Base-by-base conservation (phyloP, 2,113 vertebrate genomes). In the Setophaga petechia region DNA sequence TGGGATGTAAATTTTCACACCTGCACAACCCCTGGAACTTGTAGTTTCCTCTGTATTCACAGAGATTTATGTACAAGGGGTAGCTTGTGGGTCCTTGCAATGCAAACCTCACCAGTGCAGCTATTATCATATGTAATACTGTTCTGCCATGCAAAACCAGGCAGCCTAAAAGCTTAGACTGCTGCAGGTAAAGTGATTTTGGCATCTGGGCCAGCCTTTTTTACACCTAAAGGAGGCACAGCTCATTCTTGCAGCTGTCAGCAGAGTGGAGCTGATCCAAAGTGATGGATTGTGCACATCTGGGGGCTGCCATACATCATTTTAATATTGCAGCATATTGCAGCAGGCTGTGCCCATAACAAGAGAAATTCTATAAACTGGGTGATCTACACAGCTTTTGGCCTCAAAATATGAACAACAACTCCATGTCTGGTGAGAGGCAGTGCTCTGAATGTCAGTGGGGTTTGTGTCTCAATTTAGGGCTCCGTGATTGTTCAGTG, bases 321-420 rank as follows among this genome's bases (percentile, higher is more conserved):
- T 66, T 72, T 69, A 47, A 74, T 57, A 33, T 15, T 41, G 72
- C 71, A 91, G 65, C 30, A 66, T 28, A 52, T 39, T 87, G 76
- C 86, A 91, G 66, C 43, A 59, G 35, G 16, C n/a, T 58, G 39
- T 59, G 46, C 43, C 55, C 30, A 11, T 35, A 54, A 65, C 21
- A 33, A 77, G 59, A 31, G 31, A 11, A 68, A 89, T 79, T 27
- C 75, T 35, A 18, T 24, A 12, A 84, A 11, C 20, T 57, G 19
- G 3, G 0, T 41, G n/a, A 5, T 78, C 44, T 27, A 0, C 0
- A 1, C 17, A 73, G 54, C 21, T 57, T 87, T 79, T 73, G 71
- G 10, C 51, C 43, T 72, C 49, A 9, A 71, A 25, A 10, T 20
- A 3, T 9, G 44, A 49, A 37, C 35, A 47, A 9, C 25, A 41